Base-by-base conservation (phyloP, 2,888 invertebrate species). In the Euplagia quadripunctaria region DNA sequence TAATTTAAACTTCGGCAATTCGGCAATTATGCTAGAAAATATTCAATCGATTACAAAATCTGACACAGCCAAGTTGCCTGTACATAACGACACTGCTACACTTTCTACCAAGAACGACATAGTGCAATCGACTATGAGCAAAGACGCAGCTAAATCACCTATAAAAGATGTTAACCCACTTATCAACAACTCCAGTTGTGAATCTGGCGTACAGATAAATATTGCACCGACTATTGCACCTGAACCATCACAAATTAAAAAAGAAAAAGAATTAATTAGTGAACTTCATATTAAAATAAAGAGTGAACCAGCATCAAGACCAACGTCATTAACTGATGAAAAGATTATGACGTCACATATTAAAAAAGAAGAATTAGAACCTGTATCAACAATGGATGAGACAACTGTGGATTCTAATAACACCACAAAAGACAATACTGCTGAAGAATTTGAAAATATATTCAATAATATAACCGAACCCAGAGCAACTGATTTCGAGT, bases 401-500 rank as follows among this genome's bases (percentile, higher is more conserved):
- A 77, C 74, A 12, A 61, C 74, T 31, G 79, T 78, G 65, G 80
- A 76, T 68, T 70, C 76, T 11, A 68, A 68, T 20, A 31, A 58
- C 16, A 72, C 66, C 43, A 70, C 64, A 31, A 64, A n/a, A 49
- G 75, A 83, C 67, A 93, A 94, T 70, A 94, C 94, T 0, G 83
- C 91, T 42, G 93, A 93, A 51, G 91, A 90, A 71, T 96, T 95
- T 71, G 95, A 95, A 78, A 93, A 92, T 42, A 91, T 95, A 52
- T 95, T 89, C 78, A 94, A 93, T 82, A 87, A 94, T 68, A 79
- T 94, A 64, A 87, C 93, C 43, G 80, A 81, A n/a, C 88, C 92
- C 2, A 90, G 93, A 76, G 89, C 89, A 41, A 94, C 95, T 0
- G 93, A 95, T 79, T 96, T 96, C 49, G 95, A 96, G 8, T 71